These are phyloP conservation scores for Bhutanitis thaidina DNA, from an alignment of 2,888 invertebrate species.

Conservation along the genomic window DNA sequence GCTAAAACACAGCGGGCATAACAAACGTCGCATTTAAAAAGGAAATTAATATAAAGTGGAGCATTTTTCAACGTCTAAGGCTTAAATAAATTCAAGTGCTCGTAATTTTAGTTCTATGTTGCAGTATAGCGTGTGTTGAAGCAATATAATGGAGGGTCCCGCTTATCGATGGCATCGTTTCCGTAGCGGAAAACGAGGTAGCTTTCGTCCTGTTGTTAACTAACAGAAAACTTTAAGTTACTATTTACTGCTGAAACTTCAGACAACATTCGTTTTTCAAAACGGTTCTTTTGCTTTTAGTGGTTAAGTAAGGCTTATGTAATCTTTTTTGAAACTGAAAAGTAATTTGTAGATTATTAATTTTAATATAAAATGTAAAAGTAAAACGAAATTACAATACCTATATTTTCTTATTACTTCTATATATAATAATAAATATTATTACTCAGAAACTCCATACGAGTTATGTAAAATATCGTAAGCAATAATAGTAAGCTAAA, in stretches of 20 bases:
- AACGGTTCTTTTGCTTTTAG: slow-evolving; percentile 2
- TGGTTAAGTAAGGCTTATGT: neutral
- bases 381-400: no score
- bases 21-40: slow-evolving; percentile 14
- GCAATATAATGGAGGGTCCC: slow-evolving; percentile 46
- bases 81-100: slow-evolving; percentile 20
- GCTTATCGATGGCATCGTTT: slow-evolving; percentile 55
- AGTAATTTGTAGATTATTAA: no score
- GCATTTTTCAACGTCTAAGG: slow-evolving; percentile 15
- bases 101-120: slow-evolving; percentile 14
- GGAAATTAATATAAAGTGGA: neutral
- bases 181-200: slow-evolving; percentile 45
- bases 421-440: no score
- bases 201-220: slow-evolving; percentile 44
- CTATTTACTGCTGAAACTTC: slow-evolving; percentile 30
- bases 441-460: no score
- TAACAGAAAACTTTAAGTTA: slow-evolving; percentile 42
- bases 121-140: slow-evolving; percentile 43
- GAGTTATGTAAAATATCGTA: no score
- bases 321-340: no score
- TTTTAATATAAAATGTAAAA: no score
- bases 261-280: slow-evolving; percentile 21
- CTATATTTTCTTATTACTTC: no score
- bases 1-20: neutral
- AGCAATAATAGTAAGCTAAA: no score